Percentiles rank a stretch among this genome's conserved stretches.
phyloP scores from a whole-genome alignment of 2,888 invertebrate genomes.

The Chironomus tentans region DNA sequence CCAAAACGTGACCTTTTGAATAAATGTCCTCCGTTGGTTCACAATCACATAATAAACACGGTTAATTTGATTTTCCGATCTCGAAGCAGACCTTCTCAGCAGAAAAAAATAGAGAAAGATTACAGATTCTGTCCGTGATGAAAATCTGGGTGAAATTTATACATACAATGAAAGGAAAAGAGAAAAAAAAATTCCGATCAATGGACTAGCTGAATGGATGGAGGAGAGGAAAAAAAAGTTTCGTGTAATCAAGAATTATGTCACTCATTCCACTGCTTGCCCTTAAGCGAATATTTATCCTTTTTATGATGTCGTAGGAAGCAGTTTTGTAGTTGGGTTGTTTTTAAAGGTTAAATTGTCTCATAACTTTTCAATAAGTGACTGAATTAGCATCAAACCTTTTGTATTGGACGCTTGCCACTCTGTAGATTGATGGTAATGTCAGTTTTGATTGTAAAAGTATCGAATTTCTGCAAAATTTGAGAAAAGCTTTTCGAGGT shows the following conservation, averaged over 20 bases:
- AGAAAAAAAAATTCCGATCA: background rate
- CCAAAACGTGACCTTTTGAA: conserved; percentile 26
- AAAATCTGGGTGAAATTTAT: background rate
- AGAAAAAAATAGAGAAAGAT: too few relatives aligned
- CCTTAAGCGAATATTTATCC: background rate
- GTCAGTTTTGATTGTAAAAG: too few relatives aligned
- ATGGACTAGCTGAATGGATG: background rate
- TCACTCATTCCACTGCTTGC: conserved; percentile 3
- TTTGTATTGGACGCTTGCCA: too few relatives aligned
- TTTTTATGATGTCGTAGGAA: background rate
- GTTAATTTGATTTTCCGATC: conserved; percentile 27
- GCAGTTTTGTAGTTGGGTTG: background rate
- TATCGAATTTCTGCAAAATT: too few relatives aligned
- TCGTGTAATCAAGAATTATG: conserved; percentile 27
- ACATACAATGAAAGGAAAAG: background rate
- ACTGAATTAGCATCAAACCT: too few relatives aligned
- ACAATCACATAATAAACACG: conserved; percentile 27
- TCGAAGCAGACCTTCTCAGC: background rate
- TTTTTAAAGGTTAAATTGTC: too few relatives aligned
- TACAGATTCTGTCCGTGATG: too few relatives aligned
- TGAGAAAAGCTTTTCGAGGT: too few relatives aligned
- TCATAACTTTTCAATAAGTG: too few relatives aligned
- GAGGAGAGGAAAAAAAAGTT: conserved; percentile 4
- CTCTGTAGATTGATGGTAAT: too few relatives aligned
- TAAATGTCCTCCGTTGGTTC: conserved; percentile 16